A percentile compares a stretch with the other conserved stretches of the same genome.
Conservation (phyloP, 2,113 vertebrate genomes). For the Menidia beryllina region DNA sequence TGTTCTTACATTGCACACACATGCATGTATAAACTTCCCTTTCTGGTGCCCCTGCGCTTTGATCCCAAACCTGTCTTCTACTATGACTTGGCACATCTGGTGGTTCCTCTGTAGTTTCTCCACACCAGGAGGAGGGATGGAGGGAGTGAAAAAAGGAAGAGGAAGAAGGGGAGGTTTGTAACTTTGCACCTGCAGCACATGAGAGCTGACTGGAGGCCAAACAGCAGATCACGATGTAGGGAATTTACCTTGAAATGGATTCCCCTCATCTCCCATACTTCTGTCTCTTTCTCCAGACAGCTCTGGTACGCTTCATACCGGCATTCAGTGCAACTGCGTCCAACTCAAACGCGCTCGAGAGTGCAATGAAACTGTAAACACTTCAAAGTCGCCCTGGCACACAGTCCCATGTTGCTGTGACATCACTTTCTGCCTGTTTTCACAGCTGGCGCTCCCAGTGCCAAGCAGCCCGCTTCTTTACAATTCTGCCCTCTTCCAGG, state of each 20-base stretch:
- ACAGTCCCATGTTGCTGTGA: constrained; percentile 71
- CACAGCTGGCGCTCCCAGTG: constrained; percentile 66
- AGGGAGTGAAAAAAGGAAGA: background rate
- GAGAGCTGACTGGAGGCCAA: constrained; percentile 42
- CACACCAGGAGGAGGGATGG: constrained; percentile 1
- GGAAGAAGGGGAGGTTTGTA: constrained; percentile 8
- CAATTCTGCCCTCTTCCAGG: constrained; percentile 39
- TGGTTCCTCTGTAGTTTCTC: constrained; percentile 43
- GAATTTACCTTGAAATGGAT: constrained; percentile 65
- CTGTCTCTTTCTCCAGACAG: background rate
- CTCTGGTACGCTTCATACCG: background rate
- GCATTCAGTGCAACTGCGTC: constrained; percentile 10
- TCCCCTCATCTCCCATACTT: constrained; percentile 16
- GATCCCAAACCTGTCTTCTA: constrained; percentile 51
- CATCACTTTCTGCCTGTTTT: constrained; percentile 76
- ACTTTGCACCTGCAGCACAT: constrained; percentile 64
- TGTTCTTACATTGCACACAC: constrained; percentile 2
- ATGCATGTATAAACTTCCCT: constrained; percentile 19
- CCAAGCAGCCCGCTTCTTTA: constrained; percentile 62
- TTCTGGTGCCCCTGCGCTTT: constrained; percentile 45
- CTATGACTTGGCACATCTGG: constrained; percentile 69
- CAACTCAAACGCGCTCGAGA: constrained; percentile 24
- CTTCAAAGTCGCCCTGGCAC: constrained; percentile 64
- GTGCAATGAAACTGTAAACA: too few relatives aligned
- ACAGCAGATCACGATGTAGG: constrained; percentile 24